Base-by-base conservation (phyloP, 2,888 invertebrate genomes). In the Spatulosminthurus flaviceps region DNA sequence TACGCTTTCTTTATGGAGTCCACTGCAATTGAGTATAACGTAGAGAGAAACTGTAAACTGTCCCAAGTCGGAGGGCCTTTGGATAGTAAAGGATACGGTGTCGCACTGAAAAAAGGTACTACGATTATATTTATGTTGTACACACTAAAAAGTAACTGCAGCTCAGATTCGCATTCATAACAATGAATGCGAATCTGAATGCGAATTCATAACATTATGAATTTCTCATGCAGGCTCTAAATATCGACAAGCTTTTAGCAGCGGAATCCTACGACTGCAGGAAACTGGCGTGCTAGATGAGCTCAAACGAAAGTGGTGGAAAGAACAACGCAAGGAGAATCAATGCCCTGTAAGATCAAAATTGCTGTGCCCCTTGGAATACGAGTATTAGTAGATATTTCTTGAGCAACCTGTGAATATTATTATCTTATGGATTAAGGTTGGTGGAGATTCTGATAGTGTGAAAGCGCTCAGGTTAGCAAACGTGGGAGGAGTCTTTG, bases 1-100 rank as follows among this genome's bases (percentile, higher is more conserved):
- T 99, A 98, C 87, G 99, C 98, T 0, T 98, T 95, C 87, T 90
- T 99, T 41, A 97, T 98, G 96, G 99, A 99, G 88, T 97, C 96
- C 0, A 96, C 97, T 0, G 94, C 95, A 0, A 74, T 80, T 21
- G 98, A 99, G 87, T 99, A 98, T 87, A 93, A 93, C 60, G 93
- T 95, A 72, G 94, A 96, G 87, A 90, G 95, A 82, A 93, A 95
- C 86, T 97, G 97, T 87, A 94, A 95, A 82, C 91, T 97, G 82
- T 94, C 87, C 82, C 95, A 95, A 90, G 93, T 97, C 26, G 97
- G 97, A 0, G 94, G 95, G 0, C 92, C 95, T 89, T 90, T 97
- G 72, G 97, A 98, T 87, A 95, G 94, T 16, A 97, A 98, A 88
- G 96, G 97, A 86, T 97, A 97, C 86, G 97, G 97, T 70, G 96